phyloP scores from a whole-genome alignment of 35 echinoderm and acorn worm genomes.

The Ophioderma brevispina region DNA sequence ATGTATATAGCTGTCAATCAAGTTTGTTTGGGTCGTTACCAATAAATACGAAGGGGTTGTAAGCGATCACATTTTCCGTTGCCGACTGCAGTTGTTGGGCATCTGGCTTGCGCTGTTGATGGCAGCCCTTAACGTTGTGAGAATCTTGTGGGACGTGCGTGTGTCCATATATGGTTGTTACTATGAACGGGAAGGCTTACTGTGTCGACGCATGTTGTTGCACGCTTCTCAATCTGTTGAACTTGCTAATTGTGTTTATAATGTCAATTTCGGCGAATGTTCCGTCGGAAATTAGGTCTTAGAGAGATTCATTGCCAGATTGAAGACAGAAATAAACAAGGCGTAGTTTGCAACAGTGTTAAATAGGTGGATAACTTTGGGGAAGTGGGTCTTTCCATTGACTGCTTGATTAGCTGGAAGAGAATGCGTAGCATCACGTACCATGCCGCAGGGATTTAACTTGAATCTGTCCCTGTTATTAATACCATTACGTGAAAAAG shows the following conservation, averaged over 20 bases:
- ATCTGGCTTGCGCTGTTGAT: background rate
- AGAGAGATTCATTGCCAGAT: background rate
- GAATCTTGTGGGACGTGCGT: background rate
- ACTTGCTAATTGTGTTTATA: background rate
- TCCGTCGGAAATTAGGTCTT: background rate
- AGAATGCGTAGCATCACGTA: background rate
- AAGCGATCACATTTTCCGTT: background rate
- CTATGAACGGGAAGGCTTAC: background rate
- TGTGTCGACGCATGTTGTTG: background rate
- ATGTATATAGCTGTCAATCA: slow-evolving; percentile 7
- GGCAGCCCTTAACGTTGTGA: background rate
- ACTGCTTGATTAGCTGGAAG: background rate
- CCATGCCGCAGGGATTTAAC: background rate
- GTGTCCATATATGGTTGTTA: slow-evolving; percentile 4
- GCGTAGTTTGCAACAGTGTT: background rate
- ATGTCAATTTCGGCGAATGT: background rate
- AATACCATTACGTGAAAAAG: slow-evolving; percentile 2
- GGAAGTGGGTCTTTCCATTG: background rate
- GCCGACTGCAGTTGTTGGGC: background rate
- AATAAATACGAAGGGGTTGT: background rate
- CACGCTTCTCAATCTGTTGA: background rate
- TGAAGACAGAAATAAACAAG: background rate
- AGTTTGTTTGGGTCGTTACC: slow-evolving; percentile 8
- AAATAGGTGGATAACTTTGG: background rate
- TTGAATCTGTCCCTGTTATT: background rate